Conservation (phyloP, 2,797 vertebrate species). For the Liasis olivaceus region DNA sequence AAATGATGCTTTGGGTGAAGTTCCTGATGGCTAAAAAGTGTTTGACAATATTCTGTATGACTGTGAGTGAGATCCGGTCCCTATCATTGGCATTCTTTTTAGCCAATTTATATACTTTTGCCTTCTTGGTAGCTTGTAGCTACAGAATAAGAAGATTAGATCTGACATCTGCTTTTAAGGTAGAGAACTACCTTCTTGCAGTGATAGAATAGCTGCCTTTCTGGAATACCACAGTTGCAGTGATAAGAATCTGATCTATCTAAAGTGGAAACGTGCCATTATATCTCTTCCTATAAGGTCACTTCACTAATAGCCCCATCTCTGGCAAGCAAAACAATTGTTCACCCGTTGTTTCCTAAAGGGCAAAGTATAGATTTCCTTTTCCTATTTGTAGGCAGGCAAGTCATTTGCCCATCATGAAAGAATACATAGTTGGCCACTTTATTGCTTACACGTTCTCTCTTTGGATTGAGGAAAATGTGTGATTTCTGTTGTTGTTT, state of each 20-base stretch:
- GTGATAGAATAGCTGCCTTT: not conserved
- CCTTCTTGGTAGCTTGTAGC: not conserved
- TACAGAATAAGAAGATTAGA: no score
- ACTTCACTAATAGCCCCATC: not conserved
- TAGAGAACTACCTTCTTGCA: not conserved
- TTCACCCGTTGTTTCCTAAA: slow-evolving; percentile 29
- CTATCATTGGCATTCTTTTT: not conserved
- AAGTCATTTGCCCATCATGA: slow-evolving; percentile 2
- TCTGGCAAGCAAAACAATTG: not conserved
- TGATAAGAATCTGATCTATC: not conserved
- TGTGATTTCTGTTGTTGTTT: no score
- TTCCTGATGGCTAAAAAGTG: not conserved
- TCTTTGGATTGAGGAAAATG: no score
- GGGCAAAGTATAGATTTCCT: not conserved
- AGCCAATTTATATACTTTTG: not conserved
- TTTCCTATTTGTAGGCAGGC: slow-evolving; percentile 20
- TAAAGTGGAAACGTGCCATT: not conserved
- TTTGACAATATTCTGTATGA: not conserved
- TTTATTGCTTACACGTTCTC: no score
- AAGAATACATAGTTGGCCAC: no score
- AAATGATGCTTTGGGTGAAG: no score
- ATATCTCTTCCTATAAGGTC: not conserved
- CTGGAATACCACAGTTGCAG: not conserved
- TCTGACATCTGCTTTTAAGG: slow-evolving; percentile 5
- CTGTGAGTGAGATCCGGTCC: not conserved